Conservation (phyloP, 2,113 vertebrate genomes). For the Oncorhynchus clarkii region DNA sequence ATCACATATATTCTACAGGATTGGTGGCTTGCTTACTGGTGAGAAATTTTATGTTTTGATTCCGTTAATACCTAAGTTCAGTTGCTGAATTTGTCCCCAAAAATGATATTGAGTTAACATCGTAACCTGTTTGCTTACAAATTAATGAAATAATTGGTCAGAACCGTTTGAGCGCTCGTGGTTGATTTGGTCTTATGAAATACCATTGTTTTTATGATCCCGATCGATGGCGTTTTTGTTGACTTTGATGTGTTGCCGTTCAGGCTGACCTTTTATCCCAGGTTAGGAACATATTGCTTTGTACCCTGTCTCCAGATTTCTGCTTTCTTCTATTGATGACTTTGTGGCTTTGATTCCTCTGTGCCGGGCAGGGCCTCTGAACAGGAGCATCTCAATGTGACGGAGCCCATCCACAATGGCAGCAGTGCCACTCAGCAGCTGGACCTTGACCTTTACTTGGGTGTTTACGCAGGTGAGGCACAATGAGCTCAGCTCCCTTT, state of each 20-base stretch:
- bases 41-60: conserved; percentile 54
- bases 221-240: conserved; percentile 30
- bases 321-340: conserved; percentile 35
- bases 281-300: conserved; percentile 36
- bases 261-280: conserved; percentile 55
- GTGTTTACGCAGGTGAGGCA: conserved; percentile 89
- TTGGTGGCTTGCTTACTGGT: conserved; percentile 96
- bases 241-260: conserved; percentile 44
- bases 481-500: conserved; percentile 52
- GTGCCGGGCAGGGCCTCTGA: conserved; percentile 68
- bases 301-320: conserved; percentile 30
- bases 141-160: neutral
- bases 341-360: conserved; percentile 59
- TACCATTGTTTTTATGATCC: conserved; percentile 9
- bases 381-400: conserved; percentile 70
- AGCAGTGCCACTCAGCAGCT: conserved; percentile 60
- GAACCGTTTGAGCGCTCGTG: neutral
- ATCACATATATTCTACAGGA: conserved; percentile 86
- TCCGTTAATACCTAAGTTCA: neutral
- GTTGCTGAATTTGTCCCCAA: neutral
- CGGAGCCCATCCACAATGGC: conserved; percentile 57
- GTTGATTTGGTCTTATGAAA: neutral
- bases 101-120: neutral
- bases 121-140: no score
- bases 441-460: conserved; percentile 85